Evolutionary conservation across 1,140 invertebrate genomes (phyloP).

Genomic region (Drosophila eugracilis): DNA sequence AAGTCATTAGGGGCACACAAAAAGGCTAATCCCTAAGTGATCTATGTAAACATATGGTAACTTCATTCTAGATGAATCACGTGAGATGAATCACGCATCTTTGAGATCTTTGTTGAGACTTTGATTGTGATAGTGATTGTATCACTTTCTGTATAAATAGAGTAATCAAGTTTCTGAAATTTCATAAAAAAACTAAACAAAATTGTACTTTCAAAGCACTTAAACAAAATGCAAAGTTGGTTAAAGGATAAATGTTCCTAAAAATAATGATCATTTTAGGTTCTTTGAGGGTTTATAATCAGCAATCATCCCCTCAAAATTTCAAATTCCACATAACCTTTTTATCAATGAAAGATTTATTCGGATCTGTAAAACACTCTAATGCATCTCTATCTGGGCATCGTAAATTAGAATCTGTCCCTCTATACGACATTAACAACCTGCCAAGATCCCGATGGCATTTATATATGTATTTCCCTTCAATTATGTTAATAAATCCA

Average conservation of each 20-base stretch:
- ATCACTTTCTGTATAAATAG: too few species aligned
- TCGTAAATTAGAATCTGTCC: constrained; percentile 71
- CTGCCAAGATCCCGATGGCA: constrained; percentile 40
- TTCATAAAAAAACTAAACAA: too few species aligned
- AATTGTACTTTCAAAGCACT: too few species aligned
- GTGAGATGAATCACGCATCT: constrained; percentile 12
- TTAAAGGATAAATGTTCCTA: too few species aligned
- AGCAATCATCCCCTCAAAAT: too few species aligned
- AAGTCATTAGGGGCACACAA: constrained; percentile 73
- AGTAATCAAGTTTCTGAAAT: too few species aligned
- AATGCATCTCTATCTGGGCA: constrained; percentile 50
- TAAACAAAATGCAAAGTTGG: too few species aligned
- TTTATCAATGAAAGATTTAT: constrained; percentile 30
- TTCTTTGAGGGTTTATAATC: too few species aligned
- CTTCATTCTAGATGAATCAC: neutral
- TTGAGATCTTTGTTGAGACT: neutral
- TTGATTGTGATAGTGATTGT: too few species aligned
- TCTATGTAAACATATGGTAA: constrained; percentile 34
- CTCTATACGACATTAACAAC: constrained; percentile 38
- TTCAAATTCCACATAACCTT: neutral
- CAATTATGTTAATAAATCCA: constrained; percentile 79
- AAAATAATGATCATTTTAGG: too few species aligned
- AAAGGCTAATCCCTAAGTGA: constrained; percentile 38
- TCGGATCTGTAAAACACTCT: constrained; percentile 41
- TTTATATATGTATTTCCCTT: constrained; percentile 64